Base-by-base conservation (phyloP, 2,888 invertebrate species). In the Helleia helle region DNA sequence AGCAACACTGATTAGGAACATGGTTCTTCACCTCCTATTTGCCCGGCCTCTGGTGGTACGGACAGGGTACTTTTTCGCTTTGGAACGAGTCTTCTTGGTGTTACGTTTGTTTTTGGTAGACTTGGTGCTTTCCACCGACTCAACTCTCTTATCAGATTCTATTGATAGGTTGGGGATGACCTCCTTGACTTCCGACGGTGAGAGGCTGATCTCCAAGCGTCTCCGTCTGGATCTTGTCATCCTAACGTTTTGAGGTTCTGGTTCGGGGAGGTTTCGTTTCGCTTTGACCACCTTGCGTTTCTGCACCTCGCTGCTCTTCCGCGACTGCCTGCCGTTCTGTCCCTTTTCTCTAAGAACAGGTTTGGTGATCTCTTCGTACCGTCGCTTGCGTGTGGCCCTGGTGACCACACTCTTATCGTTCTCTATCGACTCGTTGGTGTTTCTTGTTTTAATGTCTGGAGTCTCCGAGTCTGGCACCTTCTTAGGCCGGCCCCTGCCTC, bases 331-430 rank as follows among this genome's bases (percentile, higher is more conserved):
- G 0, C 75, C 71, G 37, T 80, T 83, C 38, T 84, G 83, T 0
- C 76, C 79, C 36, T 81, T 83, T 40, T 84, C 83, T n/a, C 83
- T 58, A 0, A 84, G 48, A 0, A 81, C 77, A 0, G 80, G 79
- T 42, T 75, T 83, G 0, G 58, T 54, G 0, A 57, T 54, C 15
- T 81, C 80, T 6, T 79, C 77, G 38, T 66, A 58, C 9, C 63
- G 68, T 13, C 83, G 51, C 46, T 84, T 84, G 1, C 83, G 55
- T 0, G 79, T 80, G 2, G 51, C 59, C 37, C 71, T 55, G 0
- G 68, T 65, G 1, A 59, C 56, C 0, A 51, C 49, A 0, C 64
- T 59, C 44, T 76, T 81, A 12, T 81, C 79, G 34, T 84, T 84
- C 44, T 84, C 83, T 36, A 83, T 83, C 0, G 83, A 83, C 47